Conservation (phyloP, 2,888 invertebrate genomes). For the Dasypolia templi region DNA sequence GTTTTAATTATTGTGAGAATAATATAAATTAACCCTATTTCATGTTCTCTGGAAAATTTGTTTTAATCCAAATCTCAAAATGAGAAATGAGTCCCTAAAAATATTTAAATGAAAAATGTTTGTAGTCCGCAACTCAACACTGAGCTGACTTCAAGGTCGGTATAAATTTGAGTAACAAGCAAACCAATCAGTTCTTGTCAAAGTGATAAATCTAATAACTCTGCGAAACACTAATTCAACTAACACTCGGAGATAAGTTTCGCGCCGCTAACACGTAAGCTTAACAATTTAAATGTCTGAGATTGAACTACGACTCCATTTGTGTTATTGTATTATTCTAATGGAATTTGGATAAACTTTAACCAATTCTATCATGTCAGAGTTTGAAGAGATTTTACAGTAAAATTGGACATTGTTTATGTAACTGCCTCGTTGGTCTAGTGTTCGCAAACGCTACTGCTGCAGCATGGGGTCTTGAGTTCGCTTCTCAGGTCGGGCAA, state of each 20-base stretch:
- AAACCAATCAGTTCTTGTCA: conserved; percentile 73
- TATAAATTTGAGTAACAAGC: conserved; percentile 70
- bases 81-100: conserved; percentile 45
- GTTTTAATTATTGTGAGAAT: not conserved
- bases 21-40: conserved; percentile 12
- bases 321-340: conserved; percentile 56
- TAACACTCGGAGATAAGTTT: conserved; percentile 60
- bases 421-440: not conserved
- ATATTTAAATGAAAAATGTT: conserved; percentile 57
- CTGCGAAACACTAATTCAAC: conserved; percentile 64
- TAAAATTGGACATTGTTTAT: conserved; percentile 20
- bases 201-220: conserved; percentile 72
- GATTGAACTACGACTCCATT: conserved; percentile 60
- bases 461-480: not conserved
- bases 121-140: conserved; percentile 47
- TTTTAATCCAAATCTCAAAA: conserved; percentile 26
- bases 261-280: conserved; percentile 50
- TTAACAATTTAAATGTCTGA: conserved; percentile 59
- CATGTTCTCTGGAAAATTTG: conserved; percentile 11
- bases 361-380: conserved; percentile 29
- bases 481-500: not conserved
- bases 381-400: conserved; percentile 21
- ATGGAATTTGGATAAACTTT: conserved; percentile 51
- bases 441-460: not conserved
- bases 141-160: conserved; percentile 55